Base-by-base conservation (phyloP, 2,113 vertebrate species). In the Python bivittatus region DNA sequence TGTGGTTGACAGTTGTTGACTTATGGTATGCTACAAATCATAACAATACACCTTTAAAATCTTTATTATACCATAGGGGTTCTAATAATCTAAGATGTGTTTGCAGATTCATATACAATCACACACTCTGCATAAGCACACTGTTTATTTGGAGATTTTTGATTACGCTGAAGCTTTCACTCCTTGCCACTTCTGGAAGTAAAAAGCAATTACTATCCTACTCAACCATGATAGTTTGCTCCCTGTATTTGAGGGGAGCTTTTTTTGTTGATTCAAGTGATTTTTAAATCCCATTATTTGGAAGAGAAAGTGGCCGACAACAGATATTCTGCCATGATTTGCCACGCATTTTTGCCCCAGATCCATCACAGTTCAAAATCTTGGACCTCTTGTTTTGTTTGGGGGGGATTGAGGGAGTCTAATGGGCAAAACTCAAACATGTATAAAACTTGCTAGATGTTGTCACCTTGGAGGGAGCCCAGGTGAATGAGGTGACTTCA, bases 61-160 rank as follows among this genome's bases (percentile, higher is more conserved):
- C 54, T 83, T 72, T 17, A 17, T 20, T 44, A 25, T 92, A 10
- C 84, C 33, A 93, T 86, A 95, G 48, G 83, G 94, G n/a, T 92
- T 84, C 86, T 94, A 85, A 95, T 92, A 94, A 85, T 61, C n/a
- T 52, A 83, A 90, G 10, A 57, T 38, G 12, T 88, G 22, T 64
- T 11, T 64, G 17, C 20, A 1, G 42, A 0, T 22, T 11, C 38
- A 33, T 42, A 84, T 13, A 83, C 53, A 44, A 2, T 4, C 13
- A 57, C 25, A 57, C 54, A 58, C 38, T n/a, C 52, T 53, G 48
- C 10, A 27, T n/a, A 33, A 33, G n/a, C 20, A 58, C n/a, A 29
- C 38, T 61, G 54, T n/a, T n/a, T 84, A 84, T 58, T 84, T 84
- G 57, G 54, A 29, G 27, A 11, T 84, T 44, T 27, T 84, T 17